Percentiles rank a stretch among this genome's conserved stretches.
phyloP scores from a whole-genome alignment of 2,797 vertebrate genomes.

The Glossophaga mutica region DNA sequence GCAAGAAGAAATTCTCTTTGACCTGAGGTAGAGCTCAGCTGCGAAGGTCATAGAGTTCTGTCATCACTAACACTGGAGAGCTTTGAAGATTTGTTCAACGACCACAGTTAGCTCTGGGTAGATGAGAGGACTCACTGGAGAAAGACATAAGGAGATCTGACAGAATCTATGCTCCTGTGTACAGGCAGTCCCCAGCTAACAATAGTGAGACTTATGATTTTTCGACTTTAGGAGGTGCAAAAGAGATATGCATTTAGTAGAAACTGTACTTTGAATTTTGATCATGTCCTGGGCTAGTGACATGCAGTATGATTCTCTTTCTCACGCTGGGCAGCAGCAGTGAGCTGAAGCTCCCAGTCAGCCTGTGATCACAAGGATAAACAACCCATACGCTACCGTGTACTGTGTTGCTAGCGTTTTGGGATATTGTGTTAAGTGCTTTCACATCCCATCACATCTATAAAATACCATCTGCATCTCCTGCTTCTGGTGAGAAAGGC shows the following conservation, averaged over 20 bases:
- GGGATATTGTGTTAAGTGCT: not conserved
- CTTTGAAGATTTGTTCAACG: not conserved
- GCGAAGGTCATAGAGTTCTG: slow-evolving; percentile 35
- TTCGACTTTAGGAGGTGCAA: not conserved
- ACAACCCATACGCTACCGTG: not conserved
- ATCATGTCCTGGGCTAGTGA: not conserved
- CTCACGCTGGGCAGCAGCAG: not conserved
- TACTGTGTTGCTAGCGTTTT: not conserved
- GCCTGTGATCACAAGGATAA: not conserved
- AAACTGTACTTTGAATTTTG: not conserved
- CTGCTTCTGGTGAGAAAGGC: not conserved
- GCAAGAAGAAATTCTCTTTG: slow-evolving; percentile 9
- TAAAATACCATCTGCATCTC: not conserved
- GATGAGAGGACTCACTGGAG: not conserved
- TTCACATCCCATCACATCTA: not conserved
- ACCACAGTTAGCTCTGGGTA: not conserved
- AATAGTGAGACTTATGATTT: not conserved
- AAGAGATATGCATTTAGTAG: not conserved
- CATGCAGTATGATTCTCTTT: not conserved
- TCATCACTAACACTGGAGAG: not conserved
- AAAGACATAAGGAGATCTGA: not conserved
- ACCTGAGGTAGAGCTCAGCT: slow-evolving; percentile 38
- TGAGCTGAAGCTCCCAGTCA: not conserved
- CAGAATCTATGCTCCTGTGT: not conserved
- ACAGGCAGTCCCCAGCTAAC: not conserved